These are phyloP conservation scores for Pachyseris speciosa DNA, from an alignment of 64 coral and sea anemone species.

Conservation along the genomic window DNA sequence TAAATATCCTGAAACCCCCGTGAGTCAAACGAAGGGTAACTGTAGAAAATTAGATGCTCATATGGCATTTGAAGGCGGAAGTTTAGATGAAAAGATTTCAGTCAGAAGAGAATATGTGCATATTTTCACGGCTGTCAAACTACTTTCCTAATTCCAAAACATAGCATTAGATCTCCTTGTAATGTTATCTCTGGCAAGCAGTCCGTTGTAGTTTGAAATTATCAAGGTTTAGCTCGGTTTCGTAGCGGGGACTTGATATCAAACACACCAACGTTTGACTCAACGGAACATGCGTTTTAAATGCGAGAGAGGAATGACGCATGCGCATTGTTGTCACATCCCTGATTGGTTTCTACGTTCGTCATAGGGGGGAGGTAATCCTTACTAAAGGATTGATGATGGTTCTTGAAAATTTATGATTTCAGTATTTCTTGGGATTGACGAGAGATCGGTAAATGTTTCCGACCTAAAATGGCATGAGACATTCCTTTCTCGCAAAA, in stretches of 20 bases:
- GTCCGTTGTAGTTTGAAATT: no score
- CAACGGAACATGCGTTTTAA: background rate
- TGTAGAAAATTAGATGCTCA: background rate
- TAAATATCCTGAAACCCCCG: background rate
- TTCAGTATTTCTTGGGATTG: background rate
- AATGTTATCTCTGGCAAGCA: no score
- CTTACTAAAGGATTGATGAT: background rate
- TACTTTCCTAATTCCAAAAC: no score
- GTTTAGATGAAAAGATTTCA: no score
- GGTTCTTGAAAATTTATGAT: background rate
- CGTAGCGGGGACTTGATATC: background rate
- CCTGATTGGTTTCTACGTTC: background rate
- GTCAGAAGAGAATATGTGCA: no score
- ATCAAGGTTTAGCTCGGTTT: no score
- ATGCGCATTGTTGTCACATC: background rate
- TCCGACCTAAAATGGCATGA: conserved; percentile 26
- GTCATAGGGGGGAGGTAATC: background rate
- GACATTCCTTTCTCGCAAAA: conserved; percentile 40
- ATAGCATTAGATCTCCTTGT: no score
- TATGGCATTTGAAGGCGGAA: background rate
- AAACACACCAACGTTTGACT: background rate
- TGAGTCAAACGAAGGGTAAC: background rate
- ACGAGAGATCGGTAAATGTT: background rate
- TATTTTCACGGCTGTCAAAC: no score
- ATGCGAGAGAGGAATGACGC: conserved; percentile 31